Evolutionary conservation across 2,113 vertebrate genomes (phyloP), one percentile per base, ranked within the genome.

Genomic region (Poecilia latipinna): DNA sequence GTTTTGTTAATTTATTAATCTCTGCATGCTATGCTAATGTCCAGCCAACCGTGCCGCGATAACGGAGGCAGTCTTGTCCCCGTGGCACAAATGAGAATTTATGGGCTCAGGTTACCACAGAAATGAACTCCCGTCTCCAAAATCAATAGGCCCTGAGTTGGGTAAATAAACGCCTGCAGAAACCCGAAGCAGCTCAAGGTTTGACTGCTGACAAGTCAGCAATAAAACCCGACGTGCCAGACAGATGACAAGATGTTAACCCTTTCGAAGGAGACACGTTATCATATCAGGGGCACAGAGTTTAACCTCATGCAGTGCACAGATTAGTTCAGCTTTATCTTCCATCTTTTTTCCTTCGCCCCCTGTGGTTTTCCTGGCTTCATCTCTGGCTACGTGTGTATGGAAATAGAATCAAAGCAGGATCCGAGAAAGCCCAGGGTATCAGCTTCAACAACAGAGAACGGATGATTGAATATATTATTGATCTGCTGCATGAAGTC

Each of bases 1-100:
- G 78, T 81, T 86, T 83, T 29, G 88, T 82, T 90, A 88, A 91
- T 93, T 88, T 91, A 90, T 91, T 91, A 75, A 89, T 93, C 83
- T 78, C 69, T 73, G 75, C 80, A 65, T 71, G 51, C 85, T 80
- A 85, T 86, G 85, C 87, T 89, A 89, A 90, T 89, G 78, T 75
- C 71, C 74, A 88, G 74, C 74, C 87, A 86, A 76, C 84, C 86
- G 3, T 82, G 87, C 77, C 60, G 77, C 69, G 85, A 88, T 78
- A 87, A 83, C 83, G 82, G 85, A 80, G 85, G 77, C 70, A 73
- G 82, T 61, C 73, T 61, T 69, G 84, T 85, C 77, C 79, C 28
- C 15, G 48, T 77, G 70, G 72, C 4, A 12, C 78, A 90, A 87
- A 93, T 91, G 80, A 91, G 80, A 86, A 91, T 91, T 90, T 87